Evolutionary conservation across 1,140 invertebrate species (phyloP), one percentile per base, ranked within the genome.

Genomic region (Meloidogyne hapla): DNA sequence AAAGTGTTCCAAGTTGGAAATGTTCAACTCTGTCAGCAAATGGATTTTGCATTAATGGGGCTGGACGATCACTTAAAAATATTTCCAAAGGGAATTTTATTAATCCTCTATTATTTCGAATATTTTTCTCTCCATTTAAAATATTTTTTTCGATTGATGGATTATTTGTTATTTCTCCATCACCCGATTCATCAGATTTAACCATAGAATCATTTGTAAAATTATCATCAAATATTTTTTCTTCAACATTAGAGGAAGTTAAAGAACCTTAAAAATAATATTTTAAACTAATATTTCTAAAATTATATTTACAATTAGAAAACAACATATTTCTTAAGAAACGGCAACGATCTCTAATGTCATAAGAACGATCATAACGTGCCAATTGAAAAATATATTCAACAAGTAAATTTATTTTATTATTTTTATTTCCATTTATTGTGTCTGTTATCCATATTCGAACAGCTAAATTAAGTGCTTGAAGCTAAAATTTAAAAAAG

Each of bases 361-460:
- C 96, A 86, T 99, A 99, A 88, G 95, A 97, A 69, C 93, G 92
- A 90, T 99, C 97, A 87, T 98, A 99, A 83, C 95, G 94, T 0
- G 97, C 96, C 83, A 99, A 89, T 85, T 94, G 94, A 78, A 98
- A 93, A 5, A 98, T 92, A 88, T 99, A 99, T 84, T 94, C 93
- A 85, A 94, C 94, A 56, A 98, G 78, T 61, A 84, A 62, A 28
- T 81, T 78, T 56, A 81, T 83, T 26, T 75, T 78, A 23, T 81
- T 80, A 3, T 67, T 61, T 13, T 63, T 48, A 64, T 73, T 73
- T 1, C 10, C 15, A 21, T 13, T 56, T n/a, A 1, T n/a, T 65
- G 79, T 45, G n/a, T 87, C 79, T 9, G 65, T 78, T 5, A 82
- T 68, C 84, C 83, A 95, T 23, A 99, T 89, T 88, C 98, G 98